Percentiles rank a stretch among this genome's conserved stretches.
Evolutionary conservation across 2,113 vertebrate species (phyloP).

Genomic region (Lathamus discolor): DNA sequence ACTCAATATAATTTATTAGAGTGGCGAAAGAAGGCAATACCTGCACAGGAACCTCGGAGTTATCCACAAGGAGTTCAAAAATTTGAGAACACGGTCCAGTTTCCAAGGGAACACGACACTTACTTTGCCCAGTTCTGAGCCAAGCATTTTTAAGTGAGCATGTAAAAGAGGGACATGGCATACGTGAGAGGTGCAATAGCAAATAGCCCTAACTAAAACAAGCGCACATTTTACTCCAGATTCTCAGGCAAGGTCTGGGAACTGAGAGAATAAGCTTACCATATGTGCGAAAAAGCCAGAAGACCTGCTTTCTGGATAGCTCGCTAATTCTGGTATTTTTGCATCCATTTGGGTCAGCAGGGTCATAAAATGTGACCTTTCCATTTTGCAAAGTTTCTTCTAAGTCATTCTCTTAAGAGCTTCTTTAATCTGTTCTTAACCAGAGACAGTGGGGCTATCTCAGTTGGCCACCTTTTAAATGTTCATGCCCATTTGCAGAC

Average conservation of each 20-base stretch:
- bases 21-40: not conserved
- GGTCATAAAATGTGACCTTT: slow-evolving; percentile 38
- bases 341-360: slow-evolving; percentile 43
- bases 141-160: not conserved
- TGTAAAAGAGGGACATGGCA: not conserved
- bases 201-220: not conserved
- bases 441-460: not conserved
- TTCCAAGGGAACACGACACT: not conserved
- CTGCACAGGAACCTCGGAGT: not conserved
- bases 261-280: not conserved
- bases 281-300: not conserved
- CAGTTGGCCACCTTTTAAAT: slow-evolving; percentile 14
- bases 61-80: not conserved
- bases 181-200: accelerated
- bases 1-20: not conserved
- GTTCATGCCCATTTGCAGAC: not conserved
- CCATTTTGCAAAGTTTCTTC: slow-evolving; percentile 44
- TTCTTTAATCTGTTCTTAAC: slow-evolving; percentile 33
- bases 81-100: not conserved
- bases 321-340: slow-evolving; percentile 38
- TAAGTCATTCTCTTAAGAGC: slow-evolving; percentile 17
- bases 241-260: not conserved
- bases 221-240: not conserved
- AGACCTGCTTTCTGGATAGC: not conserved
- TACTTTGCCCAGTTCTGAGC: not conserved